Evolutionary conservation across 2,113 vertebrate genomes (phyloP).

Genomic region (Gallinago paraguaiae): DNA sequence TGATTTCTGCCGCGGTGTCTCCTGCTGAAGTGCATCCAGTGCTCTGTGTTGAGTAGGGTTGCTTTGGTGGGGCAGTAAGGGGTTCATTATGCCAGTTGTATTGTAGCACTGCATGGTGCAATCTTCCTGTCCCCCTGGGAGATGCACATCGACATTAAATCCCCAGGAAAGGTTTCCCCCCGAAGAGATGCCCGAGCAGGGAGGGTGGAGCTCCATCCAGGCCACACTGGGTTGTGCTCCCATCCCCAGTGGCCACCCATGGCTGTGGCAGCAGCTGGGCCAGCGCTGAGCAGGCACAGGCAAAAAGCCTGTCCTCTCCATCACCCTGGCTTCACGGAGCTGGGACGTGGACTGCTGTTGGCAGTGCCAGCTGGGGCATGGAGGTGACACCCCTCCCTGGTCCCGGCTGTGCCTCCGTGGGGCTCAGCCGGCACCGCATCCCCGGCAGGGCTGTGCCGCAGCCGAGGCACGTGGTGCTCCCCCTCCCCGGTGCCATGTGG

Average conservation of each 20-base stretch:
- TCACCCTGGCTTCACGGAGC: accelerated
- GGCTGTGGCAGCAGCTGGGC: background rate
- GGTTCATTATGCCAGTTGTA: background rate
- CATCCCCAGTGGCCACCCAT: accelerated
- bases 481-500: accelerated
- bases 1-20: accelerated
- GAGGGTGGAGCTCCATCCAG: background rate
- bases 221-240: background rate
- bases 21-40: background rate
- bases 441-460: background rate
- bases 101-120: background rate
- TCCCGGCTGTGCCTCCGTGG: accelerated
- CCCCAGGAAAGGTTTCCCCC: background rate
- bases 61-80: background rate
- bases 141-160: background rate
- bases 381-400: background rate
- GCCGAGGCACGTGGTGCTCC: background rate
- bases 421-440: background rate
- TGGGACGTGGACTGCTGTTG: accelerated
- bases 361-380: background rate
- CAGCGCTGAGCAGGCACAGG: background rate
- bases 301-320: background rate
- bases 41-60: background rate
- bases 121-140: background rate
- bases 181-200: background rate